Evolutionary conservation across 2,113 vertebrate genomes (phyloP), one percentile per base, ranked within the genome.

Genomic region (Xyliphius kryptos): DNA sequence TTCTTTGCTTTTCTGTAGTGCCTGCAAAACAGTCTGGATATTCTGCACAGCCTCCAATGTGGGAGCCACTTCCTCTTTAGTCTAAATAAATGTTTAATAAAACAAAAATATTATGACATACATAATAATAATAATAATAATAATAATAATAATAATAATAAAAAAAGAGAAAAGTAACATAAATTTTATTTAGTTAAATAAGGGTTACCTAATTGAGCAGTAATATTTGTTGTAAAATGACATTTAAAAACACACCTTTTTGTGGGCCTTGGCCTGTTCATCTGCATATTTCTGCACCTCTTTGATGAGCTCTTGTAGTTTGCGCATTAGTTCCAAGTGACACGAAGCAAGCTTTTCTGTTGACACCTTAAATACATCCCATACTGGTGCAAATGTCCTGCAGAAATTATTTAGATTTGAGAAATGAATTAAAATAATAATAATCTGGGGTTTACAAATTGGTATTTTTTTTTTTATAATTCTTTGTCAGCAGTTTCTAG

Each of bases 241-340:
- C 10, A 14, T 10, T 12, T 41, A 10, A 41, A 46, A 46, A 14
- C 12, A 46, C 66, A 73, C 71, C 92, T 98, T 98, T 79, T 98
- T 98, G 81, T 97, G 95, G 68, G 91, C 83, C 82, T 97, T 98
- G 76, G 93, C 87, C 81, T 97, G 94, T 61, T 98, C 95, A 58
- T 98, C 96, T 68, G 93, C 91, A 61, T 98, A 98, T 63, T 95
- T 97, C 70, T 98, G 95, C 64, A 96, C 93, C 77, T 98, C 95
- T 74, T 95, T 98, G 78, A 97, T 97, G 69, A 98, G 87, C 13
- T 98, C 95, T 71, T 97, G 95, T 51, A 98, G 86, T 75, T 95
- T 94, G 72, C 89, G 87, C 74, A 95, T 90, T 21, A 97, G 90
- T 68, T 98, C 96, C 85, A 97, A 86, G 79, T 98, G 96, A 83